These are phyloP conservation scores for Spongia lamella DNA, from an alignment of 37 sponge, comb jelly and placozoan species.

Conservation along the genomic window DNA sequence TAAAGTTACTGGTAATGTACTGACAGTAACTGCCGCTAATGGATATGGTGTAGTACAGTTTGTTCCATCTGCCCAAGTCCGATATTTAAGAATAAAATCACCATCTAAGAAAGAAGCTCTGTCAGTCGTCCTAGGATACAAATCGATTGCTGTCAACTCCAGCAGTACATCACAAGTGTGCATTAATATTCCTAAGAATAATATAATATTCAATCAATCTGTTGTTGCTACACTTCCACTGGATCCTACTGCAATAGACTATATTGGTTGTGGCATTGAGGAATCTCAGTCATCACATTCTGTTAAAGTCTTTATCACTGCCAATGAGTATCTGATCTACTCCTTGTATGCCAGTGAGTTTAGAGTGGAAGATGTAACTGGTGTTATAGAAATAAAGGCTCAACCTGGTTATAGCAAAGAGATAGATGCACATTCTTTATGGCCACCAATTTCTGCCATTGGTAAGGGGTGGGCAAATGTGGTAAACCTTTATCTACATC, in stretches of 20 bases:
- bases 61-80: too few relatives aligned
- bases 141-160: too few relatives aligned
- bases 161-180: too few relatives aligned
- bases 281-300: constrained; percentile 1
- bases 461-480: constrained; percentile 62
- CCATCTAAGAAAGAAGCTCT: too few relatives aligned
- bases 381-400: background rate
- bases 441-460: constrained; percentile 54
- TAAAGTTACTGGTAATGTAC: constrained; percentile 11
- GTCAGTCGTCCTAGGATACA: too few relatives aligned
- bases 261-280: constrained; percentile 51
- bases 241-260: background rate
- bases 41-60: constrained; percentile 32
- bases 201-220: background rate
- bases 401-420: constrained; percentile 33
- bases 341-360: background rate
- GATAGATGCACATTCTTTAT: constrained; percentile 50
- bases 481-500: constrained; percentile 16
- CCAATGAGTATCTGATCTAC: constrained; percentile 36
- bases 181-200: too few relatives aligned
- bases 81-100: too few relatives aligned
- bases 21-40: constrained; percentile 6
- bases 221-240: constrained; percentile 11
- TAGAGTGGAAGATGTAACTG: background rate
- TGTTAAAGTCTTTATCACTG: constrained; percentile 49